Conservation (phyloP, 2,888 invertebrate genomes). For the Nyleta sp. region DNA sequence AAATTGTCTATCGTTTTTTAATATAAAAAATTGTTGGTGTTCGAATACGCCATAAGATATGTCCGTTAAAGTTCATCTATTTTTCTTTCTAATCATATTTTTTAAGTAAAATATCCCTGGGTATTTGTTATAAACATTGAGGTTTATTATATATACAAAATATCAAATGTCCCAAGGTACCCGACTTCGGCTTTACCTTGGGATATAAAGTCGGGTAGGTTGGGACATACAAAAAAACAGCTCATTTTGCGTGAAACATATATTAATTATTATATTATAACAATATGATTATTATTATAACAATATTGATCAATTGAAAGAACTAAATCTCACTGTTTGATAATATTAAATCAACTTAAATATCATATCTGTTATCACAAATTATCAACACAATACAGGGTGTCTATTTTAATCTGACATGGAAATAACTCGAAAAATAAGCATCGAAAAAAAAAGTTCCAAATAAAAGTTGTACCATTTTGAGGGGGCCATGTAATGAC, state of each 20-base stretch:
- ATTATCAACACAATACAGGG: no score
- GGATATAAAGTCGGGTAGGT: slow-evolving; percentile 5
- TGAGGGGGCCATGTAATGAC: not conserved
- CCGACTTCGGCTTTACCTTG: not conserved
- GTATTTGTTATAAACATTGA: not conserved
- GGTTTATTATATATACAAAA: not conserved
- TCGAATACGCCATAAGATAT: not conserved
- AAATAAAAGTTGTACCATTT: not conserved
- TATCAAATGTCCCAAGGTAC: slow-evolving; percentile 14
- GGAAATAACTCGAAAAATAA: not conserved
- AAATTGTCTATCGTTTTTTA: no score
- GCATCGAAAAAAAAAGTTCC: not conserved
- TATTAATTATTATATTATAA: not conserved
- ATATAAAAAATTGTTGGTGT: no score
- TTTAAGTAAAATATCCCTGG: not conserved
- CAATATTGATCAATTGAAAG: no score
- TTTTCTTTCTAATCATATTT: not conserved
- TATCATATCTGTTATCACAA: no score
- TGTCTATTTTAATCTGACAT: slow-evolving; percentile 8
- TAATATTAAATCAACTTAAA: no score
- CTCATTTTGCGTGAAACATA: not conserved
- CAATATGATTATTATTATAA: no score
- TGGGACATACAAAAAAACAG: slow-evolving; percentile 2
- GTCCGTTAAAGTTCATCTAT: not conserved
- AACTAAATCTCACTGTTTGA: no score